These are phyloP conservation scores for Gnathonemus longibarbis DNA, from an alignment of 2,113 vertebrate genomes.

Conservation along the genomic window DNA sequence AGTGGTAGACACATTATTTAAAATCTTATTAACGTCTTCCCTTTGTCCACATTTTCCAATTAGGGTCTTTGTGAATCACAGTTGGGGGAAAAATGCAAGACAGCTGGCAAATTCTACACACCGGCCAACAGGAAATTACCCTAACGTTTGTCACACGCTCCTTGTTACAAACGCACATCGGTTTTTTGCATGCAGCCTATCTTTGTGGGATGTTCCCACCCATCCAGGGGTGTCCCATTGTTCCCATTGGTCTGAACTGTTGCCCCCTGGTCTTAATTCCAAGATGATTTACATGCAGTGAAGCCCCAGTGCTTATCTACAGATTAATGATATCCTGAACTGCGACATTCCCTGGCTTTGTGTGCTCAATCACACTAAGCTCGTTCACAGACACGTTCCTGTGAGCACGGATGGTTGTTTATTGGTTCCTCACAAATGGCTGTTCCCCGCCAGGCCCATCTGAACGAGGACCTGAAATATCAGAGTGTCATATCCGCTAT, in stretches of 20 bases:
- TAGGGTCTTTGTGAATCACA: background rate
- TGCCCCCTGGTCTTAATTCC: background rate
- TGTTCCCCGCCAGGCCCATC: background rate
- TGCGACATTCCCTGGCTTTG: background rate
- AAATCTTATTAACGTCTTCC: background rate
- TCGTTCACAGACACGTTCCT: background rate
- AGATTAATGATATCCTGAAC: background rate
- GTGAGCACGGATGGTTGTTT: background rate
- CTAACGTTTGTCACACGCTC: background rate
- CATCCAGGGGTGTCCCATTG: background rate
- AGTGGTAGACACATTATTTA: background rate
- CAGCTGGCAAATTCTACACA: background rate
- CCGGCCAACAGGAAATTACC: constrained; percentile 3
- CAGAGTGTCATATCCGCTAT: background rate
- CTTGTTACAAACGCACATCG: background rate
- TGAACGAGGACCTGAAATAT: background rate
- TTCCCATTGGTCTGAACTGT: background rate
- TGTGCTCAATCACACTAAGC: background rate
- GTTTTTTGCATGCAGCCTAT: background rate
- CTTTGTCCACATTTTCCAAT: background rate
- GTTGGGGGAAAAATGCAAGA: background rate
- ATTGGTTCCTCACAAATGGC: background rate
- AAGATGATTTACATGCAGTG: background rate
- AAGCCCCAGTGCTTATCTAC: background rate
- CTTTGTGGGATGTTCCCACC: background rate